Base-by-base conservation (phyloP, 2,797 vertebrate species). In the Propithecus deckenii region DNA sequence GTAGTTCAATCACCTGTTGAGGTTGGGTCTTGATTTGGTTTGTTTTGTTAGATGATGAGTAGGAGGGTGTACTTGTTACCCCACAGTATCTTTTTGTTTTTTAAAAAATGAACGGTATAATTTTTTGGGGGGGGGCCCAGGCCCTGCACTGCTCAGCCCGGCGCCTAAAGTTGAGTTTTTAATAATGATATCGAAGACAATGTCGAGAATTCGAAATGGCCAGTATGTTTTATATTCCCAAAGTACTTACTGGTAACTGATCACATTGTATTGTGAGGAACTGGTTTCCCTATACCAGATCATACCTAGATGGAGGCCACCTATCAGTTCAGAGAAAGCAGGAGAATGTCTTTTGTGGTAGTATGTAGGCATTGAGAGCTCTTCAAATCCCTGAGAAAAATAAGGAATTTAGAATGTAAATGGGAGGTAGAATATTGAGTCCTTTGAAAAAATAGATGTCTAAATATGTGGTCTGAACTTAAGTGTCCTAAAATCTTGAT, bases 371-470 rank as follows among this genome's bases (percentile, higher is more conserved):
- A 46, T 43, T 67, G 63, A 86, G 55, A 86, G 61, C 69, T 94
- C 46, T 71, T 90, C n/a, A 87, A 92, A 94, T 89, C 69, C 35
- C 89, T 84, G 93, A 93, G 57, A 81, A 94, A 94, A 90, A 84
- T 38, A n/a, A 84, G 71, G 46, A 67, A 52, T 69, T 94, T 92
- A 55, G 61, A 90, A 94, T 95, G 61, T 57, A 95, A 81, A 50
- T 55, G 25, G 38, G 17, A 80, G 35, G 74, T 93, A 81, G 75
- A 72, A 78, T 81, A 76, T 41, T 87, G 63, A 89, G 7, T 69
- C 48, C 65, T 92, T 97, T 20, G 81, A 75, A 93, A 83, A 90
- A 55, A 67, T 43, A 87, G 13, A 91, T n/a, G 23, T 92, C 78
- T 91, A 52, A 89, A 50, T 94, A 86, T 72, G 35, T 90, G 38